Evolutionary conservation across 2,888 invertebrate species (phyloP), one percentile per base, ranked within the genome.

Genomic region (Ferdinandea cuprea): DNA sequence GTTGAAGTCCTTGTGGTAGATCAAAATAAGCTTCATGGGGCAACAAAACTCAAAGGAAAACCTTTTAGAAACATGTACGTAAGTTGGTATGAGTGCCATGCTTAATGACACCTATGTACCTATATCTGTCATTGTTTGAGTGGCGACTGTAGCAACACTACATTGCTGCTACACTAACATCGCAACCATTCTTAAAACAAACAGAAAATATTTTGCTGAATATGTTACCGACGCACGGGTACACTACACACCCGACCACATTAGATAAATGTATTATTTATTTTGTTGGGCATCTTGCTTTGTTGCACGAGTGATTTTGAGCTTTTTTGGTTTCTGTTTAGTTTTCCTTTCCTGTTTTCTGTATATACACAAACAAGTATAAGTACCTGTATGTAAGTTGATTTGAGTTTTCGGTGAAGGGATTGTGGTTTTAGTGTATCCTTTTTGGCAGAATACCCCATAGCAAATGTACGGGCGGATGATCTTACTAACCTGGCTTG

Each of bases 231-330:
- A 54, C 52, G 66, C 61, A 15, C 68, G 46, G 63, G n/a, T n/a
- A n/a, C n/a, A n/a, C n/a, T 61, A 54, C 68, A 68, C 37, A 61
- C 50, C 40, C 42, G 30, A 76, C 46, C 71, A 63, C 65, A 69
- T 59, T 56, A 68, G 56, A 65, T 68, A 77, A 72, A 77, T 72
- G 66, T 77, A 54, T 83, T 83, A 78, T 78, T 78, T 78, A 63
- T 83, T 68, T 68, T 54, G 54, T 61, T 54, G 66, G 77, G 28
- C 81, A 83, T 77, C 44, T 71, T 81, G 72, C 58, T 66, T 76
- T 83, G 48, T 61, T 81, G 77, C 81, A 81, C 77, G 81, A 77
- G 48, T 72, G 77, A 66, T 66, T 72, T 66, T 15, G 15, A 30
- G 42, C 19, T 74, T 35, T 54, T 63, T 72, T 21, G 42, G 15